phyloP scores from a whole-genome alignment of 2,113 vertebrate species.

The Grantiella picta region DNA sequence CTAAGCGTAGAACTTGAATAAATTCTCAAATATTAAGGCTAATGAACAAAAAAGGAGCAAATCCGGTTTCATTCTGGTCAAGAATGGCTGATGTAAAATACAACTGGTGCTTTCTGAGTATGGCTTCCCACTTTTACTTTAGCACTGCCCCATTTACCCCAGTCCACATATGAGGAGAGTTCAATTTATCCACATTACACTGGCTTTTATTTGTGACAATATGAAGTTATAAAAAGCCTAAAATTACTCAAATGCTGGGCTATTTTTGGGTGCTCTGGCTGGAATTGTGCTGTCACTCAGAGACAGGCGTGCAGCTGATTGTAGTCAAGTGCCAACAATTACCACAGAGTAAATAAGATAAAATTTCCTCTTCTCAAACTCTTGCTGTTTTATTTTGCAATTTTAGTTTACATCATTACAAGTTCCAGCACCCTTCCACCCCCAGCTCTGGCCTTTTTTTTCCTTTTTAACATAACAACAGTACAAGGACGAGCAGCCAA shows the following conservation, averaged over 20 bases:
- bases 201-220: neutral
- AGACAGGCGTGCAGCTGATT: neutral
- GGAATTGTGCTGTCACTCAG: conserved; percentile 11
- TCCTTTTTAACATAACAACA: neutral
- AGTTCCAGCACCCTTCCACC: neutral
- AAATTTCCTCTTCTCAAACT: neutral
- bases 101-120: neutral
- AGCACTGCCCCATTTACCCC: neutral
- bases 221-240: neutral
- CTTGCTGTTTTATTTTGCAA: conserved; percentile 6
- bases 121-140: neutral
- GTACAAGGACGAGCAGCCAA: neutral
- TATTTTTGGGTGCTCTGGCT: conserved; percentile 25
- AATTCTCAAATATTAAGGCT: neutral
- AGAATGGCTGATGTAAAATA: neutral
- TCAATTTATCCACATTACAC: neutral
- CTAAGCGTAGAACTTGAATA: neutral
- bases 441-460: neutral
- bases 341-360: conserved; percentile 16
- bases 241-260: neutral
- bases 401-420: neutral
- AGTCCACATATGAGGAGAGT: neutral
- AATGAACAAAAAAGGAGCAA: neutral
- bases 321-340: neutral
- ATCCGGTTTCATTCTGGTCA: neutral